Evolutionary conservation across 2,888 invertebrate species (phyloP).

Genomic region (Lordiphosa andalusiaca): DNA sequence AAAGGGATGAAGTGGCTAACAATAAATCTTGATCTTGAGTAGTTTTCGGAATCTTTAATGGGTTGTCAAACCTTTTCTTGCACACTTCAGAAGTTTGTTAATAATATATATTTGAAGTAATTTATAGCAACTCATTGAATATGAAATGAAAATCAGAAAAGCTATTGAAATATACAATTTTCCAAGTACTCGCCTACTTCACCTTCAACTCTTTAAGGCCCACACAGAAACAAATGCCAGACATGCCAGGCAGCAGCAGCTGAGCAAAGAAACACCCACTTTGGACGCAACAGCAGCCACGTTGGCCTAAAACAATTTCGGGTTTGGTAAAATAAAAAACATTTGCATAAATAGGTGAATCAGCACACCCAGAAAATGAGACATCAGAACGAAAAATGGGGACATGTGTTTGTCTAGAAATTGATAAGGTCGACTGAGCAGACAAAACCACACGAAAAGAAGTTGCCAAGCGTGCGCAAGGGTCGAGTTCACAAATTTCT

Average conservation of each 20-base stretch:
- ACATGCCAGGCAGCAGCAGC: neutral
- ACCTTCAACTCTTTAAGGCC: neutral
- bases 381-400: slow-evolving; percentile 30
- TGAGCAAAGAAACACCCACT: neutral
- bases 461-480: neutral
- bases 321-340: slow-evolving; percentile 23
- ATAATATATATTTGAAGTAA: too few species aligned
- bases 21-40: too few species aligned
- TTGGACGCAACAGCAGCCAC: neutral
- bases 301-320: slow-evolving; percentile 4
- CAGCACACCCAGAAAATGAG: neutral
- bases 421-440: slow-evolving; percentile 30
- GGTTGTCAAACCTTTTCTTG: too few species aligned
- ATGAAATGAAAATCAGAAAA: too few species aligned
- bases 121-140: too few species aligned
- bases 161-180: too few species aligned
- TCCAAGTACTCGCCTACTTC: too few species aligned
- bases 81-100: too few species aligned
- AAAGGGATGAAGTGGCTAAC: neutral
- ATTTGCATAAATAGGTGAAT: slow-evolving; percentile 52
- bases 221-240: neutral
- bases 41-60: too few species aligned
- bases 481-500: slow-evolving; percentile 3
- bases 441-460: slow-evolving; percentile 1
- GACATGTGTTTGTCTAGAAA: slow-evolving; percentile 48